A percentile compares a stretch with the other conserved stretches of the same genome.
These are phyloP conservation scores for Arvicanthis niloticus DNA, from an alignment of 2,113 vertebrate genomes.

Conservation along the genomic window DNA sequence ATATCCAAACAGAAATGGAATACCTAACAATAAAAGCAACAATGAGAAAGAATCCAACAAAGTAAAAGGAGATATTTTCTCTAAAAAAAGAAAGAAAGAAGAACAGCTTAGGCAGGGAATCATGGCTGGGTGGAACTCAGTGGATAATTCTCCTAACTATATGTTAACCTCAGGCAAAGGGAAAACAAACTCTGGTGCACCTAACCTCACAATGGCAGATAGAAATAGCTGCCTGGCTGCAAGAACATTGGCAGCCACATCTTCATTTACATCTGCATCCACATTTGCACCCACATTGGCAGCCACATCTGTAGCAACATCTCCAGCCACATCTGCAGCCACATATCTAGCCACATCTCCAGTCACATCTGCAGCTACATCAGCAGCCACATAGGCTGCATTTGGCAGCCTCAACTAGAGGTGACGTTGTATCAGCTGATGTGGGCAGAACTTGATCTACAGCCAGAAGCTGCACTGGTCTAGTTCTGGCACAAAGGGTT, in stretches of 20 bases:
- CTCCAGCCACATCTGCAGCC: too few relatives aligned
- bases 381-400: not conserved
- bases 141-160: not conserved
- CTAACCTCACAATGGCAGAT: not conserved
- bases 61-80: not conserved
- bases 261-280: too few relatives aligned
- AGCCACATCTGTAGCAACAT: too few relatives aligned
- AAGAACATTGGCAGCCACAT: too few relatives aligned
- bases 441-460: too few relatives aligned
- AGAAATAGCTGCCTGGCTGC: not conserved
- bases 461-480: too few relatives aligned
- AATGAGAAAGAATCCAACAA: not conserved
- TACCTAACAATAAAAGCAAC: not conserved
- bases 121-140: not conserved
- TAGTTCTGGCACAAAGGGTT: too few relatives aligned
- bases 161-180: not conserved
- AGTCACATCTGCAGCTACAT: too few relatives aligned
- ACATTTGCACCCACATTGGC: too few relatives aligned
- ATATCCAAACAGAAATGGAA: not conserved
- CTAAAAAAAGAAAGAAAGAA: not conserved
- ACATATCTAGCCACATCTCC: too few relatives aligned
- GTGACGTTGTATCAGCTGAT: too few relatives aligned
- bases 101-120: too few relatives aligned
- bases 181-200: not conserved
- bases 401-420: not conserved